phyloP scores from a whole-genome alignment of 2,888 invertebrate species.

The Subacronicta megacephala region DNA sequence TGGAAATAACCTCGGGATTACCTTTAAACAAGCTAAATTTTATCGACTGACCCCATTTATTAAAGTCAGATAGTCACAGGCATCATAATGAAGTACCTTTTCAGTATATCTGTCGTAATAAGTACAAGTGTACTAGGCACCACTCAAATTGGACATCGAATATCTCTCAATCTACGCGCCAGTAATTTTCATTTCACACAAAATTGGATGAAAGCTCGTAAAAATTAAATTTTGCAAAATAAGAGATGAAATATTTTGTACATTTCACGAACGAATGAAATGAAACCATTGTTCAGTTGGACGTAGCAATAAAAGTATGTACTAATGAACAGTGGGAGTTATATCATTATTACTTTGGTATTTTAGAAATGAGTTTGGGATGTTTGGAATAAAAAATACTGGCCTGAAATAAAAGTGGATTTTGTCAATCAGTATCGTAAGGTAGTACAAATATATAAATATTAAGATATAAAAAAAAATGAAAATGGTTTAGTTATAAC shows the following conservation, averaged over 20 bases:
- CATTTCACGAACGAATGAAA: slow-evolving; percentile 1
- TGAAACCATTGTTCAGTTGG: slow-evolving; percentile 1
- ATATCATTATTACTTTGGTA: not conserved
- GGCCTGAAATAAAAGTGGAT: not conserved
- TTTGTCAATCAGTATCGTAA: too few species aligned
- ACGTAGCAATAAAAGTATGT: not conserved
- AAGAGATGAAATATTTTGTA: slow-evolving; percentile 4
- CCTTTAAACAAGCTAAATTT: too few species aligned
- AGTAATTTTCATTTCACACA: slow-evolving; percentile 27
- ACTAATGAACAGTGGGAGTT: not conserved
- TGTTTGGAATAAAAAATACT: not conserved
- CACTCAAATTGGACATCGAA: slow-evolving; percentile 15
- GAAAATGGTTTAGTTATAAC: too few species aligned
- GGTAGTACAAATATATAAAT: too few species aligned
- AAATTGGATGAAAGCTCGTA: slow-evolving; percentile 15
- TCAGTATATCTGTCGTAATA: not conserved
- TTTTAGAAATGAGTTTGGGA: not conserved
- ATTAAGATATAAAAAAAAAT: too few species aligned
- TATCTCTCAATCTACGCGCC: not conserved
- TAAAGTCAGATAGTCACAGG: not conserved
- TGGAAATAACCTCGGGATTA: too few species aligned
- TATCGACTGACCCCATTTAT: too few species aligned
- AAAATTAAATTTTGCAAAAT: slow-evolving; percentile 18
- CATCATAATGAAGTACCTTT: not conserved
- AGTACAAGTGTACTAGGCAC: not conserved